A percentile compares a stretch with the other conserved stretches of the same genome.
Evolutionary conservation across 2,797 vertebrate genomes (phyloP).

Genomic region (Staurois parvus): DNA sequence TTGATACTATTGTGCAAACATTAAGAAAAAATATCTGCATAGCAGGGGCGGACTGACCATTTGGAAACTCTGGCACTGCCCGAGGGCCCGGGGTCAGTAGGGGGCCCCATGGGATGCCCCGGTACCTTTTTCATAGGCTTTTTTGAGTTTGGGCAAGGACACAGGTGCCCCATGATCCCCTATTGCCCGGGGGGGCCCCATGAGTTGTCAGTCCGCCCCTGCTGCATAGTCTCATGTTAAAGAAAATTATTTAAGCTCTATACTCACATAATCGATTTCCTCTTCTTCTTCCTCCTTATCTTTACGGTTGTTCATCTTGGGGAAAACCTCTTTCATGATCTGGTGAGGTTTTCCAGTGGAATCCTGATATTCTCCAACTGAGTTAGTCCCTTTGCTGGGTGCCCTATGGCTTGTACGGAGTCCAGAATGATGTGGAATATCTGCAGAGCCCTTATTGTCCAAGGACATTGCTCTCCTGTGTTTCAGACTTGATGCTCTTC

Average conservation of each 20-base stretch:
- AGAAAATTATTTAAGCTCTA: background rate
- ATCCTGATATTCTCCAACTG: conserved; percentile 81
- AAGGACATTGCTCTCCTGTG: conserved; percentile 92
- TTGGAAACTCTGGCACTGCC: no score
- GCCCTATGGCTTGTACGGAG: conserved; percentile 65
- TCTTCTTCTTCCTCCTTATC: conserved; percentile 90
- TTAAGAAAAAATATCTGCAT: no score
- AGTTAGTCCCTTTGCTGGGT: conserved; percentile 78
- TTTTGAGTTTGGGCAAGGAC: no score
- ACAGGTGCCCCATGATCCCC: no score
- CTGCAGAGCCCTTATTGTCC: conserved; percentile 83
- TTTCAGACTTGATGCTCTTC: conserved; percentile 66
- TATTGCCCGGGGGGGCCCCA: no score
- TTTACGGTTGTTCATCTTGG: conserved; percentile 89
- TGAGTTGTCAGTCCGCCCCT: no score
- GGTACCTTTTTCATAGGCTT: no score
- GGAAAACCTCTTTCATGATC: conserved; percentile 89
- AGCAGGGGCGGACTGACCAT: no score
- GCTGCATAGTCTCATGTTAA: background rate
- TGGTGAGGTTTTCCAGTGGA: conserved; percentile 90
- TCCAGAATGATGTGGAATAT: conserved; percentile 77
- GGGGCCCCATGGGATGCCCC: no score
- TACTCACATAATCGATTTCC: conserved; percentile 94
- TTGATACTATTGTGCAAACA: no score
- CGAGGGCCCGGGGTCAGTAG: no score